Evolutionary conservation across 2,888 invertebrate genomes (phyloP).

Genomic region (Euproctis similis): DNA sequence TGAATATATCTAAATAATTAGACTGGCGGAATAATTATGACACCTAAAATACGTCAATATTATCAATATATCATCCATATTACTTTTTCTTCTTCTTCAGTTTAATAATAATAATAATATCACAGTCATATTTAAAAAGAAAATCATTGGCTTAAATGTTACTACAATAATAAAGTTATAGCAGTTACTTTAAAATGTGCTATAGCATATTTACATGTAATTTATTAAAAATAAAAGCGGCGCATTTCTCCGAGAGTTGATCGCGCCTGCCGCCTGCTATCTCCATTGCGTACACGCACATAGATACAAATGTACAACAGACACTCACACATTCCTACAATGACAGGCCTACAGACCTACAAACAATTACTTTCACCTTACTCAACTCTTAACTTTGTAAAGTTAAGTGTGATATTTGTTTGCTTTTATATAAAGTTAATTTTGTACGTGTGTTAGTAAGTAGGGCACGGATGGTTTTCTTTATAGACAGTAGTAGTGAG

Average conservation of each 20-base stretch:
- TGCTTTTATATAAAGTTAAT: conserved; percentile 12
- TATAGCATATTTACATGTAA: neutral
- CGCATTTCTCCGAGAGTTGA: conserved; percentile 64
- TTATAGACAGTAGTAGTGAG: conserved; percentile 51
- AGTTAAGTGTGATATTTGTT: conserved; percentile 32
- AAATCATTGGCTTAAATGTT: too few species aligned
- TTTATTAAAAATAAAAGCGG: conserved; percentile 25
- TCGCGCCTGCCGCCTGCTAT: conserved; percentile 51
- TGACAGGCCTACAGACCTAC: conserved; percentile 71
- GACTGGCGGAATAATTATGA: too few species aligned
- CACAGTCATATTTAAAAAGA: too few species aligned
- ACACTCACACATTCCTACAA: conserved; percentile 40
- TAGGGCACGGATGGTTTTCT: conserved; percentile 64
- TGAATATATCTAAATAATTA: too few species aligned
- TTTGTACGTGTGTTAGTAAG: conserved; percentile 49
- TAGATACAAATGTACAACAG: conserved; percentile 27
- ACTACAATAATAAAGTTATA: neutral
- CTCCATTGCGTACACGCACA: conserved; percentile 68
- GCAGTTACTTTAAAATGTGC: neutral
- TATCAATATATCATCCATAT: too few species aligned
- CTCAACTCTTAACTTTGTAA: conserved; percentile 23
- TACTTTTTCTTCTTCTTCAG: too few species aligned
- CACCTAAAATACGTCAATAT: neutral
- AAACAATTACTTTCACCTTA: conserved; percentile 53
- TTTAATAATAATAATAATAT: too few species aligned